Conservation (phyloP, 2,113 vertebrate genomes). For the Pygathrix nemaeus region DNA sequence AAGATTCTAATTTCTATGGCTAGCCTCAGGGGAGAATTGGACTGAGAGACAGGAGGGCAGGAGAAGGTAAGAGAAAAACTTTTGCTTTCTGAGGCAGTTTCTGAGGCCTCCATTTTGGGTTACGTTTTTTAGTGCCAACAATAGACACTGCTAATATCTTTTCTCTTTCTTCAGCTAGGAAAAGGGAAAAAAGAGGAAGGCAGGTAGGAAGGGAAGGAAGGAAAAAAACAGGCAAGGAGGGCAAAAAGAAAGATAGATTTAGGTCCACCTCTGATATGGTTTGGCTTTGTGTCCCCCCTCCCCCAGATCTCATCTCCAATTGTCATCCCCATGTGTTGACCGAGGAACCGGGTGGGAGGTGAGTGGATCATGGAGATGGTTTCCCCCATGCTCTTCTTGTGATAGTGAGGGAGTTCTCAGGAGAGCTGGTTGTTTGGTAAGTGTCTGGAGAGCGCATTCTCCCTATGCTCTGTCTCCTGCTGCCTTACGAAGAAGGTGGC, state of each 20-base stretch:
- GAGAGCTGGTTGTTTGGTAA: too few species aligned
- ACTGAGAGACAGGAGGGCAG: neutral
- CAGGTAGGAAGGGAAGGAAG: neutral
- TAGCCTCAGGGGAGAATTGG: neutral
- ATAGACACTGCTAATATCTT: neutral
- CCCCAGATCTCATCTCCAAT: too few species aligned
- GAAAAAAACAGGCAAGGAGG: neutral
- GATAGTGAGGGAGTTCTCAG: too few species aligned
- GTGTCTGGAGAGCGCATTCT: too few species aligned
- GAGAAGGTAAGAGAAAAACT: neutral
- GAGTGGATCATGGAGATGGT: too few species aligned
- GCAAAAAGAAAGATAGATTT: neutral
- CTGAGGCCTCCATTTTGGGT: neutral
- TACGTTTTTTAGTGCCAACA: neutral
- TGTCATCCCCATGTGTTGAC: too few species aligned
- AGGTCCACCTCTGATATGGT: neutral
- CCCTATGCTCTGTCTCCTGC: too few species aligned
- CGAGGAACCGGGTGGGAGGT: too few species aligned
- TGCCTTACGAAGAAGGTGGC: too few species aligned
- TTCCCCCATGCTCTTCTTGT: too few species aligned
- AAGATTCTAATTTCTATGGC: neutral
- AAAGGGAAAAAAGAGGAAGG: neutral
- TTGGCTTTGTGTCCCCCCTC: too few species aligned
- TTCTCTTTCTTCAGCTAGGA: neutral
- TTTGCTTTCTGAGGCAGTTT: neutral